A percentile compares a stretch with the other conserved stretches of the same genome.
Evolutionary conservation across 2,797 vertebrate species (phyloP).

Genomic region (Sebastes hubbsi): DNA sequence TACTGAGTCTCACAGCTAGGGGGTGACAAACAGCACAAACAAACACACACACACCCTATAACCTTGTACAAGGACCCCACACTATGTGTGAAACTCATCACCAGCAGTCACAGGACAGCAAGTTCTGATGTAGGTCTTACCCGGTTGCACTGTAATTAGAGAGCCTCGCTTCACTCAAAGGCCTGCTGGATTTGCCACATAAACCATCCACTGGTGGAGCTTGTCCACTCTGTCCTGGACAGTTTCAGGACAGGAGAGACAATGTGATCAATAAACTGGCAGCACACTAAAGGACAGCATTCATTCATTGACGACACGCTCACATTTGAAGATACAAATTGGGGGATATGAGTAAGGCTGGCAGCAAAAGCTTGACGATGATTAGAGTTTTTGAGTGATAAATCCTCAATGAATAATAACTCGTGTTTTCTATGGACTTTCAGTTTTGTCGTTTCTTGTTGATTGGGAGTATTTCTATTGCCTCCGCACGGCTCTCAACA

Average conservation of each 20-base stretch:
- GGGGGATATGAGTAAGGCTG: too few species aligned
- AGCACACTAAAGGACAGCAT: background rate
- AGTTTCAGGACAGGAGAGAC: background rate
- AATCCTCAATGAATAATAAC: too few species aligned
- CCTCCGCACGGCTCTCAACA: too few species aligned
- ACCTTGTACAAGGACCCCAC: background rate
- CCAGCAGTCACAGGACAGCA: background rate
- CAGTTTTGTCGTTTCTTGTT: too few species aligned
- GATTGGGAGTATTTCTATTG: too few species aligned
- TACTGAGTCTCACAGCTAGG: background rate
- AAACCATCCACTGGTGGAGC: background rate
- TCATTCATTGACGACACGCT: background rate
- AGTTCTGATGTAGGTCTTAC: background rate
- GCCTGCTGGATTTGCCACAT: background rate
- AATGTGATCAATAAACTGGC: background rate
- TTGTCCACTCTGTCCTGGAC: background rate
- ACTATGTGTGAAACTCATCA: background rate
- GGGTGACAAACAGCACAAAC: background rate
- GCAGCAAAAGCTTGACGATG: too few species aligned
- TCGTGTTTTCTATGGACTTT: too few species aligned
- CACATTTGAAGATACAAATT: background rate
- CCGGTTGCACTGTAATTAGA: too few species aligned
- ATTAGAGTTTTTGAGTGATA: too few species aligned
- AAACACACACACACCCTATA: background rate
- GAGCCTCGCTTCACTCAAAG: background rate